These are phyloP conservation scores for Pollenia griseotomentosa DNA, from an alignment of 2,888 invertebrate species.

Conservation along the genomic window DNA sequence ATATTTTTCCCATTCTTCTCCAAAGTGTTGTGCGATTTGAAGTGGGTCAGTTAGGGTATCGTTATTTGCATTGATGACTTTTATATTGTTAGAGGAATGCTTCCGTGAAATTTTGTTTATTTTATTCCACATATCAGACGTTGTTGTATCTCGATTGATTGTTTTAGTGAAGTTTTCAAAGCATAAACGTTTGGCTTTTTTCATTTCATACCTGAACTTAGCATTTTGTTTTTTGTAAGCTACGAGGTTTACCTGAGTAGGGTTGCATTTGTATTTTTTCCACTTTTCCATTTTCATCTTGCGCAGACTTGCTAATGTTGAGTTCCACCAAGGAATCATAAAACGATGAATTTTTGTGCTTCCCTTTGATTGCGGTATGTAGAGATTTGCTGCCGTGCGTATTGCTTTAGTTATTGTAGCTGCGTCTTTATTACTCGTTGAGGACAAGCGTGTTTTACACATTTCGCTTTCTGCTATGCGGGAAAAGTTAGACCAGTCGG, in stretches of 20 bases:
- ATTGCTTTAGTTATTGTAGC: slow-evolving; percentile 9
- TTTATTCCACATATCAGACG: slow-evolving; percentile 5
- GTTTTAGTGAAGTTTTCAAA: slow-evolving; percentile 37
- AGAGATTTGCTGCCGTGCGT: slow-evolving; percentile 9
- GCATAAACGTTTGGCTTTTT: not conserved
- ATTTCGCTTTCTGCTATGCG: not conserved
- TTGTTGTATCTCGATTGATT: slow-evolving; percentile 26
- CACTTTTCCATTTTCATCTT: slow-evolving; percentile 12
- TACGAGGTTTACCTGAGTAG: not conserved
- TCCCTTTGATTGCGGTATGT: not conserved
- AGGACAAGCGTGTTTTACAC: too few species aligned
- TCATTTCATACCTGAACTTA: slow-evolving; percentile 22
- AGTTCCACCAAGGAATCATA: not conserved
- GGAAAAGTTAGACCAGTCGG: too few species aligned
- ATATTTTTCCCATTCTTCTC: slow-evolving; percentile 21
- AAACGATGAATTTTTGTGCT: not conserved
- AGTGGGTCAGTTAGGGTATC: not conserved
- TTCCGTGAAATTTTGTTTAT: slow-evolving; percentile 9
- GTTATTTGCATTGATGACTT: not conserved
- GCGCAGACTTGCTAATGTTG: not conserved
- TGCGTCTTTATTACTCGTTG: not conserved
- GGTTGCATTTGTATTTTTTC: not conserved
- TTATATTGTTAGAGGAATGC: not conserved
- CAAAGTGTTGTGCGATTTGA: slow-evolving; percentile 10
- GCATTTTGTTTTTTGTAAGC: slow-evolving; percentile 23